Evolutionary conservation across 2,888 invertebrate genomes (phyloP).

Genomic region (Brenthis ino): DNA sequence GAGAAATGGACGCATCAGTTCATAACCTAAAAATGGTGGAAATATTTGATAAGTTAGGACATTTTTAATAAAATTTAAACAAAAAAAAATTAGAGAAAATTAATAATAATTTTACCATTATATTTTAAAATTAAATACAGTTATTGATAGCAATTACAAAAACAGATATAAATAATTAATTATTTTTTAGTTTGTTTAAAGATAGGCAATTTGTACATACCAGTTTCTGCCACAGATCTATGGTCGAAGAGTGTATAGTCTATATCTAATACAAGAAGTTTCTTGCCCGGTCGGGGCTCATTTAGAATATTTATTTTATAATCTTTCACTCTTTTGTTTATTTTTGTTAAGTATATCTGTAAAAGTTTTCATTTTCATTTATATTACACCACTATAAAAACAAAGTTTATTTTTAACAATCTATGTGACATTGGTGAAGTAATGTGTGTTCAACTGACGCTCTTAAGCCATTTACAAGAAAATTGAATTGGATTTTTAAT

Average conservation of each 20-base stretch:
- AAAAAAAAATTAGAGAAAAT: too few relatives aligned
- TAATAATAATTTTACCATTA: too few relatives aligned
- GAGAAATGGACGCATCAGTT: conserved; percentile 96
- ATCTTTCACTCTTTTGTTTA: conserved; percentile 91
- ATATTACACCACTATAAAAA: too few relatives aligned
- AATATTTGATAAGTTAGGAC: background rate
- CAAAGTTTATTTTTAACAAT: too few relatives aligned
- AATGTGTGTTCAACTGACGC: too few relatives aligned
- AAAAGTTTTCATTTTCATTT: conserved; percentile 45
- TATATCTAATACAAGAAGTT: conserved; percentile 95
- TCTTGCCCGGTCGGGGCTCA: conserved; percentile 92
- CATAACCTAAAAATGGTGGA: conserved; percentile 80
- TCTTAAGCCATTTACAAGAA: too few relatives aligned
- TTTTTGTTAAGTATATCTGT: conserved; percentile 88
- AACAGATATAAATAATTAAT: background rate
- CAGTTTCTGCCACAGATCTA: conserved; percentile 94
- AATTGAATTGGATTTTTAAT: too few relatives aligned
- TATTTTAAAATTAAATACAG: too few relatives aligned
- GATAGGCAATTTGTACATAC: conserved; percentile 48
- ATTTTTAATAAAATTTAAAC: too few relatives aligned
- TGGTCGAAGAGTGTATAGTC: conserved; percentile 99
- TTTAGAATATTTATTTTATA: conserved; percentile 92
- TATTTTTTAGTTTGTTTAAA: background rate
- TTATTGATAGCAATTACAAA: too few relatives aligned
- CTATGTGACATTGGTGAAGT: too few relatives aligned